Evolutionary conservation across 1,140 invertebrate genomes (phyloP).

Genomic region (Tetragonula clypearis): DNA sequence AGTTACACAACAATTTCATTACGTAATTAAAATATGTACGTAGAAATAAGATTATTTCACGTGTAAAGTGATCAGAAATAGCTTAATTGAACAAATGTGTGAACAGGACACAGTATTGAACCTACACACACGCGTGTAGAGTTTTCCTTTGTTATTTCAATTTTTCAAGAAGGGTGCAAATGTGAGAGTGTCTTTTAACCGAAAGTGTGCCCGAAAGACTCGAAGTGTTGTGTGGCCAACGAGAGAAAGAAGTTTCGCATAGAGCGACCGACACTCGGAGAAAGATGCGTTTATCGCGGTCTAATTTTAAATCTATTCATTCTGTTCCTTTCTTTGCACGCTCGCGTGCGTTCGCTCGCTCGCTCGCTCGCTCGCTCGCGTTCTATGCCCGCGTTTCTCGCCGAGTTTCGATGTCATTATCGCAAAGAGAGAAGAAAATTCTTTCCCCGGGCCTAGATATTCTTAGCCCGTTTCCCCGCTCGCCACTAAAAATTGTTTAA

Average conservation of each 20-base stretch:
- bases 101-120: too few relatives aligned
- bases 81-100: too few relatives aligned
- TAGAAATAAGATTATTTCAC: too few relatives aligned
- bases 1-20: too few relatives aligned
- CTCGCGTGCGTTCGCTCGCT: not conserved
- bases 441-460: conserved; percentile 62
- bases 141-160: too few relatives aligned
- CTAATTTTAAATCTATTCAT: conserved; percentile 57
- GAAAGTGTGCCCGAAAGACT: not conserved
- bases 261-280: conserved; percentile 43
- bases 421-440: conserved; percentile 47
- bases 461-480: conserved; percentile 72
- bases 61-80: too few relatives aligned
- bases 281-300: conserved; percentile 55
- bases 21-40: too few relatives aligned
- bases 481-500: conserved; percentile 60
- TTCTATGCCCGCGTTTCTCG: conserved; percentile 37
- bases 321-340: conserved; percentile 25
- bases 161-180: too few relatives aligned
- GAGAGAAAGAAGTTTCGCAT: conserved; percentile 38
- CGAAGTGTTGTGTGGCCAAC: too few relatives aligned
- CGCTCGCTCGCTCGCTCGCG: not conserved
- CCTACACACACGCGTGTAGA: too few relatives aligned
- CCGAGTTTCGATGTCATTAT: conserved; percentile 40
- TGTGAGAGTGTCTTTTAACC: too few relatives aligned